A percentile compares a stretch with the other conserved stretches of the same genome.
These are phyloP conservation scores for Porites cylindrica DNA, from an alignment of 92 coral and sea anemone genomes.

Conservation along the genomic window DNA sequence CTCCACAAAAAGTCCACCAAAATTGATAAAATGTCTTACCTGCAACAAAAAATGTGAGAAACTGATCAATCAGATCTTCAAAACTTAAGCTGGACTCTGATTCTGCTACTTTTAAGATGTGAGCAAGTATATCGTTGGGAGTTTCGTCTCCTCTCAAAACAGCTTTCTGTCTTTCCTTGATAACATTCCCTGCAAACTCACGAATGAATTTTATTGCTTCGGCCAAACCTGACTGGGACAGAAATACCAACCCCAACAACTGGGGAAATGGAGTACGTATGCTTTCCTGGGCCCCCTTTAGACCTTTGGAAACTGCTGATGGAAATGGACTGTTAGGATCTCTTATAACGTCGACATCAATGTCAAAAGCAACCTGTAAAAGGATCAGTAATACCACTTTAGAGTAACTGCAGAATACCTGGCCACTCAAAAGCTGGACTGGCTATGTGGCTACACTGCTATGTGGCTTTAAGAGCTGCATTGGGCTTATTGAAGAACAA, in stretches of 20 bases:
- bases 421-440: too few species aligned
- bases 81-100: constrained; percentile 44
- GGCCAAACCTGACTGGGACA: constrained; percentile 55
- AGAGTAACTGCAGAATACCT: too few species aligned
- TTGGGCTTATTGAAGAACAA: too few species aligned
- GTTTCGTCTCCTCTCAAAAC: constrained; percentile 48
- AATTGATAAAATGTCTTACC: constrained; percentile 56
- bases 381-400: too few species aligned
- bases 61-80: constrained; percentile 77
- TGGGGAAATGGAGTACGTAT: constrained; percentile 69
- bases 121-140: constrained; percentile 67
- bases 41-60: constrained; percentile 78
- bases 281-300: constrained; percentile 55
- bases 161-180: constrained; percentile 59
- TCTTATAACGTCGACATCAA: constrained; percentile 64
- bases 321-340: constrained; percentile 75
- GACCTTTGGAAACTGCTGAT: constrained; percentile 53
- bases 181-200: constrained; percentile 66
- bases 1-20: neutral
- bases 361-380: constrained; percentile 84
- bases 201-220: constrained; percentile 61
- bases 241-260: constrained; percentile 55
- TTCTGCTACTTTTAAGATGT: constrained; percentile 67
- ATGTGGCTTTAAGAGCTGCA: too few species aligned
- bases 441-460: too few species aligned